phyloP scores from a whole-genome alignment of 2,797 vertebrate species.

The Syngnathus acus region DNA sequence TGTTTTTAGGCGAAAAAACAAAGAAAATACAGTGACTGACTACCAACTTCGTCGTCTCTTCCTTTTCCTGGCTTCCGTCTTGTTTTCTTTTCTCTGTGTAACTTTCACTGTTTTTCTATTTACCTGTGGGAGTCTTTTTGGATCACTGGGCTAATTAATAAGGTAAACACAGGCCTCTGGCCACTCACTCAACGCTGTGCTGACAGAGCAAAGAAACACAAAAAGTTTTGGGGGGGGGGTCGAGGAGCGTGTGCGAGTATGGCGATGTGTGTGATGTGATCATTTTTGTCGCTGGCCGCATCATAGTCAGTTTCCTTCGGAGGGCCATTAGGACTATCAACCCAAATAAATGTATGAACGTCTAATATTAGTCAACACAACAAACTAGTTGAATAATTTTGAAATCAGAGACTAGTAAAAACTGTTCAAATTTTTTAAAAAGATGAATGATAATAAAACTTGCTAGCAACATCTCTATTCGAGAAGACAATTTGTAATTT shows the following conservation, averaged over 20 bases:
- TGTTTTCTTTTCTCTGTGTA: conserved; percentile 28
- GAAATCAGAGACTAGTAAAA: too few species aligned
- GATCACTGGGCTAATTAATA: conserved; percentile 68
- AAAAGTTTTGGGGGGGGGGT: conserved; percentile 17
- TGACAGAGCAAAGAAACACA: conserved; percentile 34
- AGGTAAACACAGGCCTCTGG: conserved; percentile 51
- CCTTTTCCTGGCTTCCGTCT: conserved; percentile 2
- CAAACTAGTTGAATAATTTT: too few species aligned
- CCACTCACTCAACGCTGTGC: conserved; percentile 46
- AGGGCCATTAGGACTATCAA: too few species aligned
- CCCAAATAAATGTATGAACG: too few species aligned
- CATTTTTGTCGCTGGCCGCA: too few species aligned
- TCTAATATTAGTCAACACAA: too few species aligned
- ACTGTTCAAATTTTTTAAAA: too few species aligned
- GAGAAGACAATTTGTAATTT: too few species aligned
- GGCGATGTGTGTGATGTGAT: not conserved
- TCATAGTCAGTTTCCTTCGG: too few species aligned
- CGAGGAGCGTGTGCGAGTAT: not conserved
- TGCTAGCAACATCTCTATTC: too few species aligned
- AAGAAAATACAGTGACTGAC: not conserved
- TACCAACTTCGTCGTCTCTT: too few species aligned
- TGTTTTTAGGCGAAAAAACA: not conserved
- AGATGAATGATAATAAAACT: too few species aligned
- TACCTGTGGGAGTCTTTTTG: conserved; percentile 57
- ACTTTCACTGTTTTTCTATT: conserved; percentile 56